phyloP scores from a whole-genome alignment of 2,888 invertebrate species.

The Frankliniella fusca region DNA sequence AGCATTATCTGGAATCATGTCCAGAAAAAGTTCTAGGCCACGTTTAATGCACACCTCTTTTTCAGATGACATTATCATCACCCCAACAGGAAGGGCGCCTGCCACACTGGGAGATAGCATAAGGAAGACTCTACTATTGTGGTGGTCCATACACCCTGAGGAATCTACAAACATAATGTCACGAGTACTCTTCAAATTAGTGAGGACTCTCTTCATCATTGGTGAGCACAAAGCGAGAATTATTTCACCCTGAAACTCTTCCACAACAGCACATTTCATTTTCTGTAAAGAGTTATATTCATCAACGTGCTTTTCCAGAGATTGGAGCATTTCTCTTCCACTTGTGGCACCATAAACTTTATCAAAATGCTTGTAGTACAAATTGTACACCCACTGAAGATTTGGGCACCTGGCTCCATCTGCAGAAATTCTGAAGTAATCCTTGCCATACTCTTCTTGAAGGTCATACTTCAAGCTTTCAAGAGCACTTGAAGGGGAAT shows the following conservation, averaged over 20 bases:
- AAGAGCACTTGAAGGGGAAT: conserved; percentile 2
- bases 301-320: not conserved
- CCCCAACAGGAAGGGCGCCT: conserved; percentile 28
- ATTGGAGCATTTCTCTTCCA: not conserved
- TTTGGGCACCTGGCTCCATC: not conserved
- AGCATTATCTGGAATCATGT: conserved; percentile 5
- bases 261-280: not conserved
- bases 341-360: not conserved
- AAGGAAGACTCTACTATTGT: conserved; percentile 18
- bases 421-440: not conserved
- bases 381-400: not conserved
- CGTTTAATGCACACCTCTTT: not conserved
- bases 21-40: not conserved
- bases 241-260: not conserved
- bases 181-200: not conserved
- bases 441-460: not conserved
- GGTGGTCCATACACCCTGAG: conserved; percentile 22
- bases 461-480: not conserved
- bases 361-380: not conserved
- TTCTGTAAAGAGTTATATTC: not conserved
- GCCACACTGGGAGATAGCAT: conserved; percentile 20
- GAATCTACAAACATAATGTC: conserved; percentile 31
- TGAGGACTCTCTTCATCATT: not conserved
- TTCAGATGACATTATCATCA: conserved; percentile 24
- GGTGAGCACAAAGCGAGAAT: not conserved